Percentiles rank a stretch among this genome's conserved stretches.
phyloP scores from a whole-genome alignment of 2,888 invertebrate genomes.

The Cylloceria caligata region DNA sequence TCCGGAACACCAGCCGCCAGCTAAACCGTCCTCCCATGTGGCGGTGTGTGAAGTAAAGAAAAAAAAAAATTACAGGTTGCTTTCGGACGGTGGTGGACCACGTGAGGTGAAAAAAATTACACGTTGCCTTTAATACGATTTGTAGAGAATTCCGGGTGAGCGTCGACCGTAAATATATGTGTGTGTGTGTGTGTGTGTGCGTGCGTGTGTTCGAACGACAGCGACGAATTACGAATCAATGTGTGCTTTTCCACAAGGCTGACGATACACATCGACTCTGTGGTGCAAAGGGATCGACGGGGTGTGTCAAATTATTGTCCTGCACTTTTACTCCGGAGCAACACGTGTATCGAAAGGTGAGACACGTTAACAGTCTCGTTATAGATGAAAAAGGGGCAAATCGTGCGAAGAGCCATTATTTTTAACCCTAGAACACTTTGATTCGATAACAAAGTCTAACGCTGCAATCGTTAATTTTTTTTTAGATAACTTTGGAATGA shows the following conservation, averaged over 20 bases:
- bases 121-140: slow-evolving; percentile 82
- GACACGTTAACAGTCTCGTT: slow-evolving; percentile 1
- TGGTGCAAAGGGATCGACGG: slow-evolving; percentile 68
- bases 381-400: slow-evolving; percentile 29
- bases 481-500: not conserved
- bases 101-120: slow-evolving; percentile 78
- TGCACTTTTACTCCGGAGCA: slow-evolving; percentile 69
- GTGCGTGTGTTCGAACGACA: slow-evolving; percentile 46
- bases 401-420: slow-evolving; percentile 23
- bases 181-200: slow-evolving; percentile 29
- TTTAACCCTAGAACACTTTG: slow-evolving; percentile 11
- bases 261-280: slow-evolving; percentile 36
- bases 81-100: slow-evolving; percentile 68
- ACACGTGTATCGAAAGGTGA: slow-evolving; percentile 50
- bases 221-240: slow-evolving; percentile 79
- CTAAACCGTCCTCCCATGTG: slow-evolving; percentile 61
- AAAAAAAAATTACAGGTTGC: slow-evolving; percentile 75
- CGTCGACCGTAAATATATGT: slow-evolving; percentile 27
- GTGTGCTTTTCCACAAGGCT: slow-evolving; percentile 71
- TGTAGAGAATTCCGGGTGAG: slow-evolving; percentile 70
- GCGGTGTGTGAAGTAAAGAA: slow-evolving; percentile 46
- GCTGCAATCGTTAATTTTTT: not conserved
- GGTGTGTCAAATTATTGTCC: slow-evolving; percentile 66
- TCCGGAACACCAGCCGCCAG: slow-evolving; percentile 63
- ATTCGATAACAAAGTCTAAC: not conserved